A percentile compares a stretch with the other conserved stretches of the same genome.
These are phyloP conservation scores for Nylanderia fulva DNA, from an alignment of 1,140 invertebrate genomes.

Conservation along the genomic window DNA sequence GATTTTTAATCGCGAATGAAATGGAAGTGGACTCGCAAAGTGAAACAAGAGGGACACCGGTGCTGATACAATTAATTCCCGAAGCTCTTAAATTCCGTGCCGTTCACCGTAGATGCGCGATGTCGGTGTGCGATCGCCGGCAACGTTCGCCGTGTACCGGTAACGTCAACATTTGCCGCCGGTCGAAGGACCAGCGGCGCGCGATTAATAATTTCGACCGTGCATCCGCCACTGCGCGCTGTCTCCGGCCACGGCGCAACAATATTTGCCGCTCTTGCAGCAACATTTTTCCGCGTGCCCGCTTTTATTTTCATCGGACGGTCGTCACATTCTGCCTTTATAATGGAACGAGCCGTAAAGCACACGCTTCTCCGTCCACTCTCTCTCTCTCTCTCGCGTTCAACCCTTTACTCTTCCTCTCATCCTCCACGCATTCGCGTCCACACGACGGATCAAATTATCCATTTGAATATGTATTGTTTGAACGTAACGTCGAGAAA, in stretches of 20 bases:
- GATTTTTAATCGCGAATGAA: conserved; percentile 49
- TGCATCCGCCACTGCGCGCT: conserved; percentile 56
- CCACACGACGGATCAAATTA: conserved; percentile 46
- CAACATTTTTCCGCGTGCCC: conserved; percentile 66
- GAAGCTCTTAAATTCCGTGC: conserved; percentile 53
- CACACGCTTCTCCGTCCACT: conserved; percentile 24
- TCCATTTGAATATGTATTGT: conserved; percentile 61
- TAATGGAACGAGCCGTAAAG: conserved; percentile 71
- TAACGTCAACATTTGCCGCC: conserved; percentile 75
- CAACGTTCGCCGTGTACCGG: conserved; percentile 69
- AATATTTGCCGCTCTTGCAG: conserved; percentile 71
- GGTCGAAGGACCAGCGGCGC: conserved; percentile 68
- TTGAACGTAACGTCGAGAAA: conserved; percentile 54
- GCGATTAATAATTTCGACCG: conserved; percentile 73
- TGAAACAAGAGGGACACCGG: conserved; percentile 18
- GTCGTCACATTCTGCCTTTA: conserved; percentile 53
- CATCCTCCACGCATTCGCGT: conserved; percentile 42
- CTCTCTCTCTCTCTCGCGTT: conserved; percentile 6
- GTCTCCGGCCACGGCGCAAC: conserved; percentile 66
- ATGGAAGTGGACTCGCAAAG: conserved; percentile 6
- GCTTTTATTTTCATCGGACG: conserved; percentile 60
- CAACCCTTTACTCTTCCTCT: conserved; percentile 32
- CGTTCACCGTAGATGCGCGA: conserved; percentile 46
- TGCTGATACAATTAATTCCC: conserved; percentile 59
- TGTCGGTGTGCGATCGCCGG: conserved; percentile 59